Evolutionary conservation across 2,113 vertebrate species (phyloP), one percentile per base, ranked within the genome.

Genomic region (Hiodon alosoides): DNA sequence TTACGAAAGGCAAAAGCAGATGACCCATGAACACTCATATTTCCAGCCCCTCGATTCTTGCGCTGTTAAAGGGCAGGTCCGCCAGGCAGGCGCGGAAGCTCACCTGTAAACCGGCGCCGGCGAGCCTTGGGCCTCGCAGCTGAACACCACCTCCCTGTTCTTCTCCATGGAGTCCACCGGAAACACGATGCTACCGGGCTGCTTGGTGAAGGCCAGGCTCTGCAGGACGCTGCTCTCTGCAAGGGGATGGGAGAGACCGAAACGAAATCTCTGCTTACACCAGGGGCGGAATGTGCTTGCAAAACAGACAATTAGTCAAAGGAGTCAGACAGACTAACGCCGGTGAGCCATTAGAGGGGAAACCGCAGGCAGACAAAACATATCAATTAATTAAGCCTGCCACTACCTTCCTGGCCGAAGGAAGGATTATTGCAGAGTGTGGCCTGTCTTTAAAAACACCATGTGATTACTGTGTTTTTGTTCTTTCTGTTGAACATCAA

Each of bases 121-220:
- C 77, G 92, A 95, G 79, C 96, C 97, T 80, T 91, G 88, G 9
- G 93, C 96, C 83, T 98, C 95, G 0, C 97, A 99, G 83, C 82
- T 97, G 83, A 98, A 92, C 83, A 94, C 93, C 82, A 96, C 94
- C 84, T 95, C 94, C 79, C 93, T 93, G 87, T 86, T 95, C 86
- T 94, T 95, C 88, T 96, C 95, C 83, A 94, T 87, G 0, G 93
- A 93, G 84, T 95, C 94, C 88, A 96, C 79, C 5, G 97, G 94
- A 83, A 98, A 98, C 85, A 96, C 93, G 0, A 95, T 48, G 79
- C 91, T 94, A 84, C 90, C 91, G 4, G 97, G 97, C 83, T 99
- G 96, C 86, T 96, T 97, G 54, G 91, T 90, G 80, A 99, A 98
- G 64, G 91, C 81, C 0, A 94, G 97, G 73, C 94, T 94, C 7